Evolutionary conservation across 1,140 invertebrate species (phyloP).

Genomic region (Lordiphosa collinella): DNA sequence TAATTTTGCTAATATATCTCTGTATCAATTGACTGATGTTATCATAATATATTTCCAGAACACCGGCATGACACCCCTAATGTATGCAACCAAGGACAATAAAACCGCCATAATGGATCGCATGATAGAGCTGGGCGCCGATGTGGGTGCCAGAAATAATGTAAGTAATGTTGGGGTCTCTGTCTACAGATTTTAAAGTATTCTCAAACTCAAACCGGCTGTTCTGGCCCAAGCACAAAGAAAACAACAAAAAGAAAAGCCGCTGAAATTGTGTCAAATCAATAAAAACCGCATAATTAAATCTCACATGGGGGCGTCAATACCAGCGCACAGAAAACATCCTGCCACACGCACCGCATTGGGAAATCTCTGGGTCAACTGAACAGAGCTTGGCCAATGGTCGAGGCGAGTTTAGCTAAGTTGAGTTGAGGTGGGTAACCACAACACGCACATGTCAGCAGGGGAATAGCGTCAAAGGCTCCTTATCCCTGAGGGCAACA

Average conservation of each 20-base stretch:
- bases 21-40: background rate
- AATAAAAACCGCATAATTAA: slow-evolving; percentile 77
- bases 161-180: slow-evolving; percentile 83
- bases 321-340: slow-evolving; percentile 13
- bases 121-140: slow-evolving; percentile 94
- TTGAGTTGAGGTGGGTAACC: slow-evolving; percentile 9
- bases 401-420: slow-evolving; percentile 11
- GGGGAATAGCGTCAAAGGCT: slow-evolving; percentile 30
- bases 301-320: slow-evolving; percentile 54
- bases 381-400: slow-evolving; percentile 57
- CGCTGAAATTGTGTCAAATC: slow-evolving; percentile 77
- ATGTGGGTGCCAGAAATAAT: slow-evolving; percentile 93
- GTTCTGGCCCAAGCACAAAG: slow-evolving; percentile 15
- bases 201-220: slow-evolving; percentile 12
- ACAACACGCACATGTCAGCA: slow-evolving; percentile 16
- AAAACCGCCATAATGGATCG: slow-evolving; percentile 92
- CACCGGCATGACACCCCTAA: slow-evolving; percentile 95
- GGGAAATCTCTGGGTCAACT: slow-evolving; percentile 56
- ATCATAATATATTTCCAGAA: slow-evolving; percentile 82
- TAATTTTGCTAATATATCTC: background rate
- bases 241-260: slow-evolving; percentile 39
- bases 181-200: slow-evolving; percentile 34
- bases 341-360: slow-evolving; percentile 34
- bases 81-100: slow-evolving; percentile 97
- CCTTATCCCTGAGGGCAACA: background rate